phyloP scores from a whole-genome alignment of 2,113 vertebrate genomes.

The Ptilorrhoa leucosticta region DNA sequence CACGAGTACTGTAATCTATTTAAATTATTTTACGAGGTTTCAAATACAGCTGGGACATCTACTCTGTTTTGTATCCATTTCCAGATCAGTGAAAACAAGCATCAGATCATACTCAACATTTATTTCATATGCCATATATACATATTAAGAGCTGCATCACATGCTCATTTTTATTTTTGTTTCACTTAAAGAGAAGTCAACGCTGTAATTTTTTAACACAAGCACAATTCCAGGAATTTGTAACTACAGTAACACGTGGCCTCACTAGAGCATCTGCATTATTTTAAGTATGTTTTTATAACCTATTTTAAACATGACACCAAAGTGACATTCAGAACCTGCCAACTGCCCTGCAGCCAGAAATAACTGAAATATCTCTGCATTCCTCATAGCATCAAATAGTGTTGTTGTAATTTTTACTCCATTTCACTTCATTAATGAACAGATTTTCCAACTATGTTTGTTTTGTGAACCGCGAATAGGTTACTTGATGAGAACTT shows the following conservation, averaged over 20 bases:
- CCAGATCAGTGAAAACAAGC: background rate
- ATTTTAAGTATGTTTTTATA: background rate
- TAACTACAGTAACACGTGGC: background rate
- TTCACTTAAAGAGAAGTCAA: background rate
- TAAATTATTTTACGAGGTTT: background rate
- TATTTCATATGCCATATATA: background rate
- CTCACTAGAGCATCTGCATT: background rate
- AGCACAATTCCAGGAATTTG: background rate
- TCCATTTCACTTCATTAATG: background rate
- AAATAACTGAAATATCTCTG: background rate
- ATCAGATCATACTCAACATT: background rate
- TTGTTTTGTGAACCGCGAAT: background rate
- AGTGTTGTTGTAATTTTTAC: background rate
- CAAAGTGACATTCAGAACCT: background rate
- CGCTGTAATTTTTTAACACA: background rate
- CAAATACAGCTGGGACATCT: background rate
- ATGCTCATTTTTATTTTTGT: background rate
- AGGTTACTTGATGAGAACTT: background rate
- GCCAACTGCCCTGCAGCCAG: background rate
- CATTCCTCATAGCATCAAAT: background rate
- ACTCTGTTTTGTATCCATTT: background rate
- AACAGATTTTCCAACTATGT: background rate
- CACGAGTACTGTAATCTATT: background rate
- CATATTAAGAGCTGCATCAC: background rate
- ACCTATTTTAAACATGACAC: background rate